Conservation (phyloP, 2,113 vertebrate species). For the Microcebus tavaratra region DNA sequence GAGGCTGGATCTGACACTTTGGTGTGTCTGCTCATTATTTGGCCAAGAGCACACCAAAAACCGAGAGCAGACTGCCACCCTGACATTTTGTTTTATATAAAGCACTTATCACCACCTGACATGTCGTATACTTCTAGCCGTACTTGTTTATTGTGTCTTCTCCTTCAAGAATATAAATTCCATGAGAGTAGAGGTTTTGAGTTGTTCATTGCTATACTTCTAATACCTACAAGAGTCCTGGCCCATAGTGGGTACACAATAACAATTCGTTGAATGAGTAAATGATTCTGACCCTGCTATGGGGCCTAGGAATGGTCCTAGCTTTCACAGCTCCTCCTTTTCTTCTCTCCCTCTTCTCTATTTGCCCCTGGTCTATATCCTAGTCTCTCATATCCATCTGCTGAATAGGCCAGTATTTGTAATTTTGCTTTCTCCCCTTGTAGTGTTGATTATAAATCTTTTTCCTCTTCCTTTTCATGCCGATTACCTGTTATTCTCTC, state of each 20-base stretch:
- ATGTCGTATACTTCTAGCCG: neutral
- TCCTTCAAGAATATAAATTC: neutral
- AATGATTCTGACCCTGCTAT: neutral
- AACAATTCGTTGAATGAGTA: neutral
- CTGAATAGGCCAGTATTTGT: slow-evolving; percentile 78
- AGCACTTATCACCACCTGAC: neutral
- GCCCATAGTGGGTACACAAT: neutral
- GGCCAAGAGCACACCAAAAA: too few species aligned
- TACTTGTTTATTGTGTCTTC: neutral
- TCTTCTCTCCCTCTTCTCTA: neutral
- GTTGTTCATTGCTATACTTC: neutral
- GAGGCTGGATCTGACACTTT: too few species aligned
- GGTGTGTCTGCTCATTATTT: too few species aligned
- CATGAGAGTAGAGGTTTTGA: neutral
- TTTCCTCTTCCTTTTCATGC: slow-evolving; percentile 65
- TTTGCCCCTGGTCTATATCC: neutral
- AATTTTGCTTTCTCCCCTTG: slow-evolving; percentile 76
- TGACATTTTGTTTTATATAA: neutral
- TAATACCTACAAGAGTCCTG: neutral
- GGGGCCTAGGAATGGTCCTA: neutral
- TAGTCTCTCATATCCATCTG: neutral
- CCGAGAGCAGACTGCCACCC: too few species aligned
- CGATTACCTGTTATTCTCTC: slow-evolving; percentile 64
- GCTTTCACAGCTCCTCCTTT: neutral
- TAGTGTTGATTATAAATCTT: slow-evolving; percentile 68